Evolutionary conservation across 2,797 vertebrate genomes (phyloP).

Genomic region (Mus spretus): DNA sequence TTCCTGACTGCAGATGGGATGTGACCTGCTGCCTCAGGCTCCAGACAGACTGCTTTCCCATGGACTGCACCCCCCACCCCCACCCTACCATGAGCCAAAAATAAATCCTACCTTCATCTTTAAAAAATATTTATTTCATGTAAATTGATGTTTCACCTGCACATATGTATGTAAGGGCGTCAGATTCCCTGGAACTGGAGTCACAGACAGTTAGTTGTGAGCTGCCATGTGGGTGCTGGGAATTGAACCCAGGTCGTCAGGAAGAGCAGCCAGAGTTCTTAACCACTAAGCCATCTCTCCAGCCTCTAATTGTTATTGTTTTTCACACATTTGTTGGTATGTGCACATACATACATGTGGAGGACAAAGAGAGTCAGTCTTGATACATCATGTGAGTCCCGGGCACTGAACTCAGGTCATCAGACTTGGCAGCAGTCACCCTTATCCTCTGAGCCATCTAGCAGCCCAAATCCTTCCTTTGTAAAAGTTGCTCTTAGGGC

Average conservation of each 20-base stretch:
- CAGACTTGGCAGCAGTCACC: not conserved
- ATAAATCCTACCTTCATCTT: not conserved
- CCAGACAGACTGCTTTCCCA: not conserved
- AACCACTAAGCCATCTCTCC: not conserved
- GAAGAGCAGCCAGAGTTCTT: not conserved
- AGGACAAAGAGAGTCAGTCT: no score
- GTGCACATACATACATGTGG: no score
- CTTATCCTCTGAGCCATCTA: not conserved
- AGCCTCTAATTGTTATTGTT: not conserved
- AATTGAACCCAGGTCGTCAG: not conserved
- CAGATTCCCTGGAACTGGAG: not conserved
- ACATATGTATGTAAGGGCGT: not conserved
- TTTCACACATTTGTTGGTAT: not conserved
- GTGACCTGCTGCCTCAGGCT: no score
- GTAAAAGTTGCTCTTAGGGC: not conserved
- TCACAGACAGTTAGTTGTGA: not conserved
- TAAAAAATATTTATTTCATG: not conserved
- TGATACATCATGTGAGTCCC: not conserved
- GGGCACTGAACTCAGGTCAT: not conserved
- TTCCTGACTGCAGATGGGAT: not conserved
- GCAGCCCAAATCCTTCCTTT: not conserved
- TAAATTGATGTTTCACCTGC: not conserved
- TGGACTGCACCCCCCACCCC: not conserved
- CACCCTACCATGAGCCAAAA: not conserved
- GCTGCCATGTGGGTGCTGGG: not conserved